Percentiles rank a stretch among this genome's conserved stretches.
These are phyloP conservation scores for Gastracanthus pulcherrimus DNA, from an alignment of 2,888 invertebrate species.

Conservation along the genomic window DNA sequence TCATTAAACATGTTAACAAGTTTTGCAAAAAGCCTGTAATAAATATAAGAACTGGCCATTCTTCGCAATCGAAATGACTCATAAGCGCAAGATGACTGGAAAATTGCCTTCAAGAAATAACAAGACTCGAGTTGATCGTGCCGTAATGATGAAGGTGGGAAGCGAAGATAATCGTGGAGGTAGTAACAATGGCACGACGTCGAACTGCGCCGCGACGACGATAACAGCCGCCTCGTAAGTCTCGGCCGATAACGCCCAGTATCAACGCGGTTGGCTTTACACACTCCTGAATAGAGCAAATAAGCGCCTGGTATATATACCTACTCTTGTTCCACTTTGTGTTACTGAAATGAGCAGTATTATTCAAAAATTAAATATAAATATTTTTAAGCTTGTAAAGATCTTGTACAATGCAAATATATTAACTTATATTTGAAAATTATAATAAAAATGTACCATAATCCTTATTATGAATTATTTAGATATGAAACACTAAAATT, in stretches of 20 bases:
- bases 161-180: slow-evolving; percentile 62
- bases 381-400: too few relatives aligned
- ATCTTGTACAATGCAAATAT: too few relatives aligned
- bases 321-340: slow-evolving; percentile 15
- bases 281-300: slow-evolving; percentile 25
- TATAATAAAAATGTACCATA: too few relatives aligned
- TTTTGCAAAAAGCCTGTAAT: not conserved
- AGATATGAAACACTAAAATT: too few relatives aligned
- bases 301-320: slow-evolving; percentile 5
- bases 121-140: slow-evolving; percentile 63
- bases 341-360: not conserved
- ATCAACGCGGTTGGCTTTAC: slow-evolving; percentile 37
- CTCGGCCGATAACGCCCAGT: slow-evolving; percentile 19
- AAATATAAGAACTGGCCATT: too few relatives aligned
- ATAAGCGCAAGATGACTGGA: not conserved
- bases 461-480: too few relatives aligned
- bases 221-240: slow-evolving; percentile 46
- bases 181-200: slow-evolving; percentile 60
- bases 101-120: slow-evolving; percentile 56
- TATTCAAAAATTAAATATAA: too few relatives aligned
- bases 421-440: too few relatives aligned
- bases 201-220: slow-evolving; percentile 16
- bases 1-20: not conserved
- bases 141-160: slow-evolving; percentile 62
- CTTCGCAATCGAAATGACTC: not conserved